A percentile compares a stretch with the other conserved stretches of the same genome.
phyloP scores from a whole-genome alignment of 2,797 vertebrate species.

The Ciconia nigra region DNA sequence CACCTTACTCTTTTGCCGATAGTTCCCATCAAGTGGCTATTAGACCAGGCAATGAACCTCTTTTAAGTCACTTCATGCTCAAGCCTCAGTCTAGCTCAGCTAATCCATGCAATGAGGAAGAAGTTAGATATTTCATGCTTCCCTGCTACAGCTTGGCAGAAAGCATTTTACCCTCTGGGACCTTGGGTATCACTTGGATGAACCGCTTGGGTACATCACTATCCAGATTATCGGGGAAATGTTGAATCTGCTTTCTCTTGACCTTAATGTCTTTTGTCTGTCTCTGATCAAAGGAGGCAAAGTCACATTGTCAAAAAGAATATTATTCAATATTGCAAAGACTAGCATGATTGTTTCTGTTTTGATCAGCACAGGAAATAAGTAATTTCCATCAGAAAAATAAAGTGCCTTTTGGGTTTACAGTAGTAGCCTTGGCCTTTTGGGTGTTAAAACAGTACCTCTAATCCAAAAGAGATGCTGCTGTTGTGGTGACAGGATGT shows the following conservation, averaged over 20 bases:
- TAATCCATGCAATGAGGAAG: slow-evolving; percentile 18
- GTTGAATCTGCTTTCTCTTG: background rate
- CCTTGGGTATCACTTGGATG: background rate
- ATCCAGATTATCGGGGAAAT: background rate
- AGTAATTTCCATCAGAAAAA: background rate
- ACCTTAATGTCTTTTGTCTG: background rate
- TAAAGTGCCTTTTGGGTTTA: background rate
- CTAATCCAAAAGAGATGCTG: background rate
- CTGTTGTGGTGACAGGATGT: background rate
- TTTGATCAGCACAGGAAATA: background rate
- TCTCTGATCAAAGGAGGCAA: background rate
- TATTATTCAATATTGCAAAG: background rate
- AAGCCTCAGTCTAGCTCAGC: background rate
- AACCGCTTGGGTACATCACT: background rate
- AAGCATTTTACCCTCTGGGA: background rate
- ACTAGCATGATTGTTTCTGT: background rate
- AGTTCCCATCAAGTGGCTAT: background rate
- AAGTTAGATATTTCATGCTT: background rate
- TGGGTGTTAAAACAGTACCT: background rate
- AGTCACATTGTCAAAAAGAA: background rate
- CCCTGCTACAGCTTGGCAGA: background rate
- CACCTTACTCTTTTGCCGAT: background rate
- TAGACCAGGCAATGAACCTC: background rate
- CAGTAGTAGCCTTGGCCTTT: background rate
- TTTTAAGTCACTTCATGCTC: background rate